Base-by-base conservation (phyloP, 2,113 vertebrate genomes). In the Acanthochromis polyacanthus region DNA sequence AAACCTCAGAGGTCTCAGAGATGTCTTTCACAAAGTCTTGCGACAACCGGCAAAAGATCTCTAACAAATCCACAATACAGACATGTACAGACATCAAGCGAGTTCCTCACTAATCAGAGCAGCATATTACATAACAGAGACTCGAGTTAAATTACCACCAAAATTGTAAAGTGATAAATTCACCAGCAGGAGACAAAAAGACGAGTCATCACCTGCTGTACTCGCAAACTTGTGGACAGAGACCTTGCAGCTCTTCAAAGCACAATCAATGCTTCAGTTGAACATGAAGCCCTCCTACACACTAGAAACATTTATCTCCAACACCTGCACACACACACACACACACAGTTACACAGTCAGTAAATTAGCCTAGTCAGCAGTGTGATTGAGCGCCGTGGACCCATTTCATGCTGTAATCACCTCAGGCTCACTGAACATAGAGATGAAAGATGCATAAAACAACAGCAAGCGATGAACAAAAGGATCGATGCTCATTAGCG, bases 361-460 rank as follows among this genome's bases (percentile, higher is more conserved):
- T 56, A 66, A 89, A 86, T 82, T 5, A 80, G 85, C 83, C 23
- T 10, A 82, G 87, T 86, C 88, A 92, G 86, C 81, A 76, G 86
- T 77, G 85, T 23, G 69, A 81, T 22, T 46, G 75, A 78, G 67
- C 6, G 1, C 63, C 0, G 2, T 32, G 43, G 62, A 82, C 55
- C 28, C 20, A 10, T n/a, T 83, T 65, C 23, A 1, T 63, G 38
- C 19, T 58, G 15, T 23, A 70, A 88, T 83, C 58, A 40, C 66
- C 53, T 59, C 36, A 58, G 72, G 52, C 20, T 70, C 7, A 1
- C 50, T 7, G 40, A 69, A 51, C 51, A 55, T 0, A 62, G 16
- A 56, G 40, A 80, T 1, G 3, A 67, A 66, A 51, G 65, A 68
- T 45, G 65, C 36, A 61, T 28, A 14, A 72, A 81, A 43, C 62